Conservation (phyloP, 2,888 invertebrate genomes). For the Cremastobaeus sp. region DNA sequence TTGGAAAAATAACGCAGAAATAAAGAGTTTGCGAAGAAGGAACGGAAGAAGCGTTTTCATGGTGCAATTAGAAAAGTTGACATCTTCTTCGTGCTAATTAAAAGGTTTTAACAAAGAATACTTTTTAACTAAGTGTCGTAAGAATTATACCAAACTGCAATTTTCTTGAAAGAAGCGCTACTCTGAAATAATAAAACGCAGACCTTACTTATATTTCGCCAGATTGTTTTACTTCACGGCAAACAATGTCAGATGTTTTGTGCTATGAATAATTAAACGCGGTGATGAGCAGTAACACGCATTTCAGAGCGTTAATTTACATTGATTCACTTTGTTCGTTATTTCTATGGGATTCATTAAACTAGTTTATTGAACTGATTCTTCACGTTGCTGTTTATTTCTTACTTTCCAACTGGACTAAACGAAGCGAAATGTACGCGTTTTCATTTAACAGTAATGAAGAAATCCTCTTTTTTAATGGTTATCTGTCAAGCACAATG, state of each 20-base stretch:
- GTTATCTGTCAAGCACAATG: no score
- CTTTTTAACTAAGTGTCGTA: constrained; percentile 54
- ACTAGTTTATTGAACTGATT: constrained; percentile 14
- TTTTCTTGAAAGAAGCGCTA: constrained; percentile 52
- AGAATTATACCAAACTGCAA: constrained; percentile 52
- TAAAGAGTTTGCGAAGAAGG: not conserved
- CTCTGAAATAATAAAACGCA: constrained; percentile 41
- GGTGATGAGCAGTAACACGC: constrained; percentile 10
- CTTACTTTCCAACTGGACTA: not conserved
- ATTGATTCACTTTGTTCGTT: constrained; percentile 1
- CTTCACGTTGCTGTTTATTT: not conserved
- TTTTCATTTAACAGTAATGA: not conserved
- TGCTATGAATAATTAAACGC: constrained; percentile 37
- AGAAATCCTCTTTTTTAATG: no score
- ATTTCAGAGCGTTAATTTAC: constrained; percentile 11
- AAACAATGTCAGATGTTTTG: constrained; percentile 28
- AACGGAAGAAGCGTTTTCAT: constrained; percentile 15
- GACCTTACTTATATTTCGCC: constrained; percentile 8
- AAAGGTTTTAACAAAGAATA: constrained; percentile 57
- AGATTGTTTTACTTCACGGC: constrained; percentile 29
- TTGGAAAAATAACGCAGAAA: not conserved
- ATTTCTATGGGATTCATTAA: constrained; percentile 8
- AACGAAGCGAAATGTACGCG: not conserved
- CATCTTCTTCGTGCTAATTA: constrained; percentile 57
- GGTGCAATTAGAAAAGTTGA: constrained; percentile 53